Percentiles rank a stretch among this genome's conserved stretches.
These are phyloP conservation scores for Nesoenas mayeri DNA, from an alignment of 2,113 vertebrate genomes.

Conservation along the genomic window DNA sequence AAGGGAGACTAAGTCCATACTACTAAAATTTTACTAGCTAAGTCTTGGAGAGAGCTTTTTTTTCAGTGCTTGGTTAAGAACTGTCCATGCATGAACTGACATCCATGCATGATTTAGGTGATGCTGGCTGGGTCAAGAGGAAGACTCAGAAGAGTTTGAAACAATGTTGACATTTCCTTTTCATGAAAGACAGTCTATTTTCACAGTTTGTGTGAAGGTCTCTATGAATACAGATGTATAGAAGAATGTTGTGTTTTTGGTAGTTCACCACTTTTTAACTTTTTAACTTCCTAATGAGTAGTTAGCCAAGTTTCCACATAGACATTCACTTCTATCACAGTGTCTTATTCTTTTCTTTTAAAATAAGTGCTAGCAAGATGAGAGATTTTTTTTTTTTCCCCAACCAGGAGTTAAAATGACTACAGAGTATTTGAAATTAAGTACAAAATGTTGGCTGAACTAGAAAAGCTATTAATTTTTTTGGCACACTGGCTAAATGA, in stretches of 20 bases:
- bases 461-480: constrained; percentile 43
- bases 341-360: background rate
- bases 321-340: background rate
- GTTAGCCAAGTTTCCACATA: background rate
- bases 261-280: background rate
- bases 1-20: background rate
- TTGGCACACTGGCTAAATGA: constrained; percentile 23
- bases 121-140: background rate
- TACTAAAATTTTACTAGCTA: background rate
- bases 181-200: background rate
- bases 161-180: background rate
- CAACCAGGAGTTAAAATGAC: background rate
- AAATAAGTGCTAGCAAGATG: background rate
- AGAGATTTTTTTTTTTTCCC: background rate
- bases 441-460: constrained; percentile 10
- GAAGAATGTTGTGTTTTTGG: background rate
- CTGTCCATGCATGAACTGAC: background rate
- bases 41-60: background rate
- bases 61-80: background rate
- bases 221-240: background rate
- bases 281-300: background rate
- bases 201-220: background rate
- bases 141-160: background rate
- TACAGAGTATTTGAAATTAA: background rate
- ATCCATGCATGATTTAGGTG: background rate